Conservation (phyloP, 1,140 invertebrate genomes). For the Bursaphelenchus mucronatus region DNA sequence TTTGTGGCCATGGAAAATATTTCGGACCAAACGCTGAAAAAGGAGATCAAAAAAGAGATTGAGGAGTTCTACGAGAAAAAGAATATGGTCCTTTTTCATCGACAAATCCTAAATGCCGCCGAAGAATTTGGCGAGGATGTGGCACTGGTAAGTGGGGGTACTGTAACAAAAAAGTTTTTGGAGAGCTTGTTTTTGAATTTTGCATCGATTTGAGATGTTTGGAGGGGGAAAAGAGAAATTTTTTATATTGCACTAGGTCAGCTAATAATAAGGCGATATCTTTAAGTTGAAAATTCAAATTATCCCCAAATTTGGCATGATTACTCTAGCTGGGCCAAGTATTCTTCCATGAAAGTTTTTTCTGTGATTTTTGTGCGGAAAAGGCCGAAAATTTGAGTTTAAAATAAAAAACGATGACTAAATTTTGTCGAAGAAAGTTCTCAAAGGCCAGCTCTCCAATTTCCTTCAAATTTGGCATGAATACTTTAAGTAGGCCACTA, state of each 20-base stretch:
- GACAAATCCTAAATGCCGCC: slow-evolving; percentile 21
- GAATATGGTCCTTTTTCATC: slow-evolving; percentile 15
- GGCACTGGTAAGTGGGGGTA: slow-evolving; percentile 17
- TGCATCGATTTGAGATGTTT: not conserved
- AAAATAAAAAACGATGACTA: too few species aligned
- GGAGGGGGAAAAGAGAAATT: not conserved
- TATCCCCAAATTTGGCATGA: not conserved
- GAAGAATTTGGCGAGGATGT: slow-evolving; percentile 22
- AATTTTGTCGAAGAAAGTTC: too few species aligned
- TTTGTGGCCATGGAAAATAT: too few species aligned
- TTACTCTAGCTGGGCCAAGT: not conserved
- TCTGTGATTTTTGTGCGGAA: too few species aligned
- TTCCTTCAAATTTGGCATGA: too few species aligned
- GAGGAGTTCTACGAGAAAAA: too few species aligned
- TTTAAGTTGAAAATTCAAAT: not conserved
- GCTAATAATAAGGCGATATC: not conserved
- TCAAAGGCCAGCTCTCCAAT: too few species aligned
- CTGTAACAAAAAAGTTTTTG: not conserved
- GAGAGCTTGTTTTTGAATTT: not conserved
- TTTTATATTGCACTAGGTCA: not conserved
- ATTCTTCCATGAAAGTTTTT: too few species aligned
- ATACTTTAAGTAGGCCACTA: too few species aligned
- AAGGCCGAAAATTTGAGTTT: too few species aligned
- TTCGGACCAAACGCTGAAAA: too few species aligned
- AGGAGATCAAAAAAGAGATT: too few species aligned